Percentiles rank a stretch among this genome's conserved stretches.
phyloP scores from a whole-genome alignment of 2,797 vertebrate species.

The Poeciliopsis turneri region DNA sequence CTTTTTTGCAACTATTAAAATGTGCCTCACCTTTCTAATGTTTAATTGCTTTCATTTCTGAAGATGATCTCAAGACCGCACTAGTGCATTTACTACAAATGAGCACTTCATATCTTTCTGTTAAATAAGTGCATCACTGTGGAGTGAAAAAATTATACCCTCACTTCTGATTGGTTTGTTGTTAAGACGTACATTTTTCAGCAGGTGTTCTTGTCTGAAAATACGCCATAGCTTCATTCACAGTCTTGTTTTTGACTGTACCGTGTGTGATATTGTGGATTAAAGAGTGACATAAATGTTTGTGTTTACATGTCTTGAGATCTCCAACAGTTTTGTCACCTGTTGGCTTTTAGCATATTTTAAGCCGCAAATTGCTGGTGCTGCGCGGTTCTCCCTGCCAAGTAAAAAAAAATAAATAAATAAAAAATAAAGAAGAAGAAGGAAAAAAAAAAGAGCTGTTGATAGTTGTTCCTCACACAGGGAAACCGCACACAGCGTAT shows the following conservation, averaged over 20 bases:
- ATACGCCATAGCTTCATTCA: neutral
- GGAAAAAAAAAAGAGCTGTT: conserved; percentile 25
- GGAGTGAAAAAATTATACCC: neutral
- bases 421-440: neutral
- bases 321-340: conserved; percentile 36
- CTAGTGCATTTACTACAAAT: neutral
- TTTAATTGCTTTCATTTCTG: neutral
- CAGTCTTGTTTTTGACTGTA: neutral
- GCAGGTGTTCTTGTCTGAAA: neutral
- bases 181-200: neutral
- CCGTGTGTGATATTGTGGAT: neutral
- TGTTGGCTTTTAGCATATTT: conserved; percentile 42
- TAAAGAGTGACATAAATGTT: neutral
- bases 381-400: conserved; percentile 44
- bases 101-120: too few species aligned
- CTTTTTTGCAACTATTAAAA: neutral
- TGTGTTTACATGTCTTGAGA: conserved; percentile 14
- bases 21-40: neutral
- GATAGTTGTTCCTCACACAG: conserved; percentile 58
- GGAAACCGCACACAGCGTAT: conserved; percentile 58
- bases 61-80: neutral
- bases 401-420: conserved; percentile 12
- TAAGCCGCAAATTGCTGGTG: conserved; percentile 42
- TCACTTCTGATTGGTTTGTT: neutral
- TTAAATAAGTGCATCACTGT: too few species aligned